Evolutionary conservation across 2,113 vertebrate genomes (phyloP).

Genomic region (Melanostigma gelatinosum): DNA sequence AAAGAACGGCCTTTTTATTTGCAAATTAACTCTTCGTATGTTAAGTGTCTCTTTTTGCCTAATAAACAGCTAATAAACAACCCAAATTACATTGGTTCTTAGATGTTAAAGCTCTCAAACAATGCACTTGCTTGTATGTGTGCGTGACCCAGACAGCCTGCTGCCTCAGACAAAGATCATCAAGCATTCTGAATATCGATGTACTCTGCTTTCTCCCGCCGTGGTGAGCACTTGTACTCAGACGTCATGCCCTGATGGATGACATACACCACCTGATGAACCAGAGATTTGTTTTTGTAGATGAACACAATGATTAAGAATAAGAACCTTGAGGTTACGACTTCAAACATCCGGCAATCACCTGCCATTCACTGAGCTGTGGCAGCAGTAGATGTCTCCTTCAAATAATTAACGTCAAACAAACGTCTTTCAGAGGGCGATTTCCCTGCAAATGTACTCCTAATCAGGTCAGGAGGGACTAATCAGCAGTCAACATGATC

Average conservation of each 20-base stretch:
- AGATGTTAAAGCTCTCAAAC: background rate
- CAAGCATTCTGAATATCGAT: slow-evolving; percentile 21
- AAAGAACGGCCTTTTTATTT: background rate
- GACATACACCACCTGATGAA: background rate
- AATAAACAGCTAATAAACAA: no score
- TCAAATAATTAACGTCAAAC: background rate
- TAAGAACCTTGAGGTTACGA: background rate
- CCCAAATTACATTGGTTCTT: no score
- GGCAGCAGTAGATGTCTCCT: background rate
- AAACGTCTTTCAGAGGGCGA: background rate
- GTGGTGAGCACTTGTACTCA: background rate
- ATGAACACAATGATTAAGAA: background rate
- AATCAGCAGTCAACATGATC: slow-evolving; percentile 8
- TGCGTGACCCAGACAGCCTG: slow-evolving; percentile 23
- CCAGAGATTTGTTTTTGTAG: background rate
- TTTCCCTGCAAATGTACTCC: background rate
- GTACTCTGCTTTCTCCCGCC: slow-evolving; percentile 2
- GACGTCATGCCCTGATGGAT: background rate
- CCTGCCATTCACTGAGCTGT: background rate
- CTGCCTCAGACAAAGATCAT: slow-evolving; percentile 29
- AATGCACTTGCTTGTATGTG: slow-evolving; percentile 15
- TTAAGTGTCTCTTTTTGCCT: background rate
- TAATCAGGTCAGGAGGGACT: slow-evolving; percentile 10
- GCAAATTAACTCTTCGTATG: background rate
- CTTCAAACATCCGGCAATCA: background rate